Conservation (phyloP, 2,888 invertebrate species). For the Pachliopta kotzebuea region DNA sequence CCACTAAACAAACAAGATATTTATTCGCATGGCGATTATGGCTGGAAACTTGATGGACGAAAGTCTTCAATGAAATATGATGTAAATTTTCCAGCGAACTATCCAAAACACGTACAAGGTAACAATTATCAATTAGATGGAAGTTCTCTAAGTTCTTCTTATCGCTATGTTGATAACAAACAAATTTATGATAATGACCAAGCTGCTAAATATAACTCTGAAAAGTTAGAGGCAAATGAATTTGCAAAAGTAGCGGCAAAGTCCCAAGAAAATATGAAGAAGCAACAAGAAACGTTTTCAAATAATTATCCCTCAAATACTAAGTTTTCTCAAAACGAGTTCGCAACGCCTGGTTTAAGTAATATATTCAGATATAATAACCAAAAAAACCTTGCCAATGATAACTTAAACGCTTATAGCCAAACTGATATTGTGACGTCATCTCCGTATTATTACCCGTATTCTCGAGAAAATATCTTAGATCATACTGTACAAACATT, state of each 20-base stretch:
- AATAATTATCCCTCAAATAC: constrained; percentile 44
- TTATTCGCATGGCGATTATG: constrained; percentile 73
- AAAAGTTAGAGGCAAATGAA: constrained; percentile 60
- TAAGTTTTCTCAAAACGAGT: constrained; percentile 41
- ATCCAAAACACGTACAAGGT: constrained; percentile 53
- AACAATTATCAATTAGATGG: constrained; percentile 48
- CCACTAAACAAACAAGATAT: constrained; percentile 54
- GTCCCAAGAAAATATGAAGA: constrained; percentile 66
- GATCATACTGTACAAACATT: constrained; percentile 64
- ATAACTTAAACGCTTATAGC: constrained; percentile 45
- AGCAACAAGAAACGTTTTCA: constrained; percentile 45
- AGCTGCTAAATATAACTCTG: constrained; percentile 57
- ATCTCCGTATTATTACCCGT: constrained; percentile 56
- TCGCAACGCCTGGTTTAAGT: constrained; percentile 31
- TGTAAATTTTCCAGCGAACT: constrained; percentile 47
- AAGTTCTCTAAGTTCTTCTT: constrained; percentile 62
- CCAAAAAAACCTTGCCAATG: constrained; percentile 45
- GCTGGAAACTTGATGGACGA: constrained; percentile 71
- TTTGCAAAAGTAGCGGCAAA: constrained; percentile 71
- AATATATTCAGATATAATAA: constrained; percentile 30
- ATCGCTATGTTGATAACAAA: constrained; percentile 64
- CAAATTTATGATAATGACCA: constrained; percentile 57
- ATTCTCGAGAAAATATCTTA: constrained; percentile 47
- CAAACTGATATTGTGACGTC: constrained; percentile 62
- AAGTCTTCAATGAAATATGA: constrained; percentile 53